Conservation (phyloP, 2,113 vertebrate species). For the Oreocharis arfaki region DNA sequence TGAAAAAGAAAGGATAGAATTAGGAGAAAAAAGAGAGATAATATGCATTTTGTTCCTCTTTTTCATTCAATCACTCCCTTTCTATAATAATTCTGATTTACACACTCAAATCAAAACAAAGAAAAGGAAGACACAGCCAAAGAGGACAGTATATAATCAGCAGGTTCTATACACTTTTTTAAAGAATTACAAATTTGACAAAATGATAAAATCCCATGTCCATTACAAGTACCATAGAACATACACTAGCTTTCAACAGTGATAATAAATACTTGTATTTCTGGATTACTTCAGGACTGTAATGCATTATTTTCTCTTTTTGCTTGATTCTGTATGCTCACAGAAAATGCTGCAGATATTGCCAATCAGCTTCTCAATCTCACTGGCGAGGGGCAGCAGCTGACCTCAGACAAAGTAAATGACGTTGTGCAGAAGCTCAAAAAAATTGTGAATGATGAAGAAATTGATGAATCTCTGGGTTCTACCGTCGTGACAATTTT, state of each 20-base stretch:
- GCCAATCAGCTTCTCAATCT: slow-evolving; percentile 84
- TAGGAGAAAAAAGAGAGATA: neutral
- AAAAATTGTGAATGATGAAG: slow-evolving; percentile 84
- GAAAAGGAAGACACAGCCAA: neutral
- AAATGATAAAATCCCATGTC: neutral
- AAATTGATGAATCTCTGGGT: slow-evolving; percentile 85
- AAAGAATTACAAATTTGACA: neutral
- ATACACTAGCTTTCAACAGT: neutral
- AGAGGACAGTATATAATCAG: neutral
- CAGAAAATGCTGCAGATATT: slow-evolving; percentile 85
- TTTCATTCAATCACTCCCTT: neutral
- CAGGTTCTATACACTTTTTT: neutral
- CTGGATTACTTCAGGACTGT: neutral
- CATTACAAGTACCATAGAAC: neutral
- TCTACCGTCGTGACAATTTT: slow-evolving; percentile 87
- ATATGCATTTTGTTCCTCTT: neutral
- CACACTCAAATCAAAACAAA: neutral
- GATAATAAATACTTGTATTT: neutral
- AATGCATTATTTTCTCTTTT: neutral
- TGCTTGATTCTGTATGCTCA: neutral
- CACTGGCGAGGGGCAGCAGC: slow-evolving; percentile 76
- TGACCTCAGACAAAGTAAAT: slow-evolving; percentile 84
- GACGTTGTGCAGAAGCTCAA: slow-evolving; percentile 86
- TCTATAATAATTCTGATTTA: neutral
- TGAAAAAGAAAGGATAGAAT: neutral